Base-by-base conservation (phyloP, 2,888 invertebrate species). In the Drosophila paucipuncta region DNA sequence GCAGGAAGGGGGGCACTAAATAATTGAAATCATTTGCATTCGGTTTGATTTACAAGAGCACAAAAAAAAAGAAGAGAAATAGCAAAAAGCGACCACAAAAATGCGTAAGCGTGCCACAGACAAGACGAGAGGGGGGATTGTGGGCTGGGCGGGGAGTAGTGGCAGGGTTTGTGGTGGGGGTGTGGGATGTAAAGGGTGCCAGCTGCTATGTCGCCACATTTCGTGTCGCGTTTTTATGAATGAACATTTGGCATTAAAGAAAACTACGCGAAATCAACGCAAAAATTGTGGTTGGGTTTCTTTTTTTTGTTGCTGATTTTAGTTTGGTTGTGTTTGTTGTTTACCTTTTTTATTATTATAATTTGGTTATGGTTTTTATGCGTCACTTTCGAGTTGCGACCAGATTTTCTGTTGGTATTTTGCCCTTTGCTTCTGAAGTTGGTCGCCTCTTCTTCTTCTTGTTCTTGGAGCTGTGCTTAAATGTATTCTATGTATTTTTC, bases 211-310 rank as follows among this genome's bases (percentile, higher is more conserved):
- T 55, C 49, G 67, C 55, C 54, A 59, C 62, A 64, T 52, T 33
- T 68, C 54, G 60, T 39, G 35, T 41, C 25, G 71, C 37, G 50
- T 71, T 87, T 87, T 84, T 87, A 87, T 84, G 84, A 84, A 84
- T 84, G 83, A 80, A 82, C 52, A 66, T 55, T 60, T 61, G 33
- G 53, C 28, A 64, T 41, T 39, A 25, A 59, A 52, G 41, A 50
- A 57, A 57, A 43, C 31, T 41, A 31, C n/a, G 6, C 31, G 39
- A 39, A 61, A 28, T 11, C 7, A 30, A 31, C 28, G 30, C 52
- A 58, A 30, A 54, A 54, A 39, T 33, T 30, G 30, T 41, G n/a
- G 28, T 53, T 62, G 3, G 25, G 33, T 41, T 58, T 62, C 22
- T 47, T 37, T 18, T 18, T 41, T n/a, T 41, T n/a, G 4, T 50